Percentiles rank a stretch among this genome's conserved stretches.
phyloP scores from a whole-genome alignment of 1,140 invertebrate genomes.

The Scaptomyza pallida region DNA sequence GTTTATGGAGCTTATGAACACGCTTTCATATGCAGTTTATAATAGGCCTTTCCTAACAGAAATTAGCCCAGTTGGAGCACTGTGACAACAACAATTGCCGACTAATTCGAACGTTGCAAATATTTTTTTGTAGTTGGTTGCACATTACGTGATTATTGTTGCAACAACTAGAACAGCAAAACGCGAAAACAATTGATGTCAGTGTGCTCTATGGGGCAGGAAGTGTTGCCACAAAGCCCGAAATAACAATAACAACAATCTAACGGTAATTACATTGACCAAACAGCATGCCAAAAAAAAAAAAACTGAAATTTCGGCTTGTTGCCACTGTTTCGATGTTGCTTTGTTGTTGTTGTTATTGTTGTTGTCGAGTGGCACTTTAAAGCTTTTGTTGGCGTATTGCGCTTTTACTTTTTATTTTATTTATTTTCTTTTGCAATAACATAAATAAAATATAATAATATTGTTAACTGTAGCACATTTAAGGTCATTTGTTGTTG shows the following conservation, averaged over 20 bases:
- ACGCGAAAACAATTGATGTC: slow-evolving; percentile 13
- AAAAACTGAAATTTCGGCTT: slow-evolving; percentile 2
- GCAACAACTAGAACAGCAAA: slow-evolving; percentile 39
- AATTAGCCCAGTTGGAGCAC: not conserved
- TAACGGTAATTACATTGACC: slow-evolving; percentile 31
- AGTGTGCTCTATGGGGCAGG: slow-evolving; percentile 5
- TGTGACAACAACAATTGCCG: slow-evolving; percentile 1
- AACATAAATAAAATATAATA: slow-evolving; percentile 25
- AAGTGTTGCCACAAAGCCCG: slow-evolving; percentile 3
- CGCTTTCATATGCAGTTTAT: not conserved
- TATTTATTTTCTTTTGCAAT: slow-evolving; percentile 30
- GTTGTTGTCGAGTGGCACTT: slow-evolving; percentile 25
- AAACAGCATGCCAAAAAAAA: slow-evolving; percentile 31
- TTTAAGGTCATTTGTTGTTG: slow-evolving; percentile 11
- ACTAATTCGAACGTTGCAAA: no score
- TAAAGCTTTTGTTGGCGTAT: slow-evolving; percentile 9
- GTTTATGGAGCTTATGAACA: not conserved
- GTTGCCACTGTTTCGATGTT: slow-evolving; percentile 7
- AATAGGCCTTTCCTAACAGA: not conserved
- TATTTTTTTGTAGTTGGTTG: not conserved
- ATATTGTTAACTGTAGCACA: slow-evolving; percentile 11
- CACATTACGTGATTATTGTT: slow-evolving; percentile 43
- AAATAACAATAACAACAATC: not conserved
- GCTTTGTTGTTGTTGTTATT: slow-evolving; percentile 4
- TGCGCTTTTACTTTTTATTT: slow-evolving; percentile 44